Evolutionary conservation across 2,113 vertebrate genomes (phyloP), one percentile per base, ranked within the genome.

Genomic region (Platysternon megacephalum): DNA sequence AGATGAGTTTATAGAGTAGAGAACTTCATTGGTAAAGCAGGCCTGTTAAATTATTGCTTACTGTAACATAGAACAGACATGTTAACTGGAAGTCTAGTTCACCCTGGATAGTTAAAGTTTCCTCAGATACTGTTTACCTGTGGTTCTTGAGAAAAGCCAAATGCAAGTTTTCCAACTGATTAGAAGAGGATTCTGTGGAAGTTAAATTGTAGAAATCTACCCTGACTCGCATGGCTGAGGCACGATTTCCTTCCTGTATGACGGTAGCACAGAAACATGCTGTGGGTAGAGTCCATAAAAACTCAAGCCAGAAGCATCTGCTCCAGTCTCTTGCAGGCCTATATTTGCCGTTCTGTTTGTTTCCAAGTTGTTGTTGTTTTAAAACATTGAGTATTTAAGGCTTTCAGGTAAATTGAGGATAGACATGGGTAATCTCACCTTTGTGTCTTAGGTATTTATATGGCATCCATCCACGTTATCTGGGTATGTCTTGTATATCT

Each of bases 261-360:
- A 97, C 96, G 58, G n/a, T 10, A 96, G 79, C 48, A 29, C 82
- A 94, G 55, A 97, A 96, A 8, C 84, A 97, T 29, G 84, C 48
- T 90, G 84, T 95, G 96, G 97, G 46, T 92, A 79, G 58, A 53
- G 29, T 84, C 79, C 32, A 85, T 82, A 81, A 92, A 61, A 72
- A 85, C 83, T 89, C 79, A 94, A 88, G 53, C 52, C 84, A 95
- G 92, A 89, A 93, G 35, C 9, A 68, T 56, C 87, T 92, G 39
- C 42, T 95, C 16, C 81, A 29, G 82, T 53, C 86, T 89, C 61
- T 88, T 29, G 12, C 82, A 29, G 42, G 82, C 72, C 90, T 91
- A 46, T 28, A 78, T n/a, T 24, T 78, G 74, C 74, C 26, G 14
- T 44, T 44, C 21, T 94, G 4, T 51, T 93, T 2, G 91, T 96